These are phyloP conservation scores for Empis stercorea DNA, from an alignment of 2,888 invertebrate species.

Conservation along the genomic window DNA sequence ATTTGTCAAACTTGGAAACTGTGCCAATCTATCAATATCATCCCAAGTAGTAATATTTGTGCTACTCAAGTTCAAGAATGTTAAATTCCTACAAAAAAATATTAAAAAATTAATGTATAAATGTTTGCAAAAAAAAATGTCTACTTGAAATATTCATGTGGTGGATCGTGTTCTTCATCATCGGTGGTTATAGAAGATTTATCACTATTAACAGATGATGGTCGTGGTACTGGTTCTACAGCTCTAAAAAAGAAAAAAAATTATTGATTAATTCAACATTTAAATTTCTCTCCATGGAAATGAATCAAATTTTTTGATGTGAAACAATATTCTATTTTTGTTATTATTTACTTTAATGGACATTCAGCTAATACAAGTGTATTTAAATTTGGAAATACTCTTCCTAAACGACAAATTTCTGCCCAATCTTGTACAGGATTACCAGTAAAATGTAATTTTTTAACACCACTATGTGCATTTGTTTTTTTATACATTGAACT, in stretches of 20 bases:
- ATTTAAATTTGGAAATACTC: conserved; percentile 74
- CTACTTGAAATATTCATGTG: conserved; percentile 48
- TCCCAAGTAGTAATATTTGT: conserved; percentile 76
- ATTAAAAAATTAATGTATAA: not conserved
- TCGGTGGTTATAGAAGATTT: conserved; percentile 45
- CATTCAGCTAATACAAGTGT: conserved; percentile 78
- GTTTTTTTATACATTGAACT: conserved; percentile 21
- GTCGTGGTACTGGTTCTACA: conserved; percentile 16
- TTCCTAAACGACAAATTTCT: conserved; percentile 71
- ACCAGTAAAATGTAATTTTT: conserved; percentile 74
- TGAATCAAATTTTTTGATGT: conserved; percentile 23
- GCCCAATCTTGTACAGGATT: conserved; percentile 77
- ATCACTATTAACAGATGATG: conserved; percentile 25
- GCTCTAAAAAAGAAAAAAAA: conserved; percentile 12
- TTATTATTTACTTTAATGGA: conserved; percentile 46
- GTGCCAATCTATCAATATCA: conserved; percentile 73
- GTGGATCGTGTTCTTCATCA: conserved; percentile 38
- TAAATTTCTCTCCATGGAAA: not conserved
- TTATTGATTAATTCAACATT: not conserved
- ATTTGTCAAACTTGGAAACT: conserved; percentile 71
- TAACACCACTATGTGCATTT: conserved; percentile 51
- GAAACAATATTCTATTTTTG: not conserved
- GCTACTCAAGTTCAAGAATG: conserved; percentile 73
- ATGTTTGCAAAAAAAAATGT: not conserved
- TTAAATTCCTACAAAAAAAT: conserved; percentile 38